These are phyloP conservation scores for Gymnothorax reevesii DNA, from an alignment of 2,797 vertebrate genomes.

Conservation along the genomic window DNA sequence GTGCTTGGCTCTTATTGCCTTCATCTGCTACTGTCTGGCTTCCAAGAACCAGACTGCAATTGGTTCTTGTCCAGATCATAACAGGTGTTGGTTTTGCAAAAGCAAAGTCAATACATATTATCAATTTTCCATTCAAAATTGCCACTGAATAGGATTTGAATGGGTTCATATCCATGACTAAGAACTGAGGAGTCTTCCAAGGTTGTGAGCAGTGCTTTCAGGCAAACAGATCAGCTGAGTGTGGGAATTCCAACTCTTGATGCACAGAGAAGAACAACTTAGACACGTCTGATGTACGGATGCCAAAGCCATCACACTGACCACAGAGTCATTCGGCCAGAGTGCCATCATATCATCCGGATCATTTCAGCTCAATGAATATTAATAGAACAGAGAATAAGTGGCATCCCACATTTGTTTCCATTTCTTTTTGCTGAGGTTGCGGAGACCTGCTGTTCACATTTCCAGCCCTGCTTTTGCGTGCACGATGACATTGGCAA, in stretches of 20 bases:
- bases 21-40: too few species aligned
- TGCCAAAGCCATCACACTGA: constrained; percentile 28
- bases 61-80: too few species aligned
- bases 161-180: not conserved
- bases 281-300: not conserved
- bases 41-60: too few species aligned
- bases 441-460: not conserved
- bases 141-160: not conserved
- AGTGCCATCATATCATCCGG: constrained; percentile 20
- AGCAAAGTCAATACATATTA: not conserved
- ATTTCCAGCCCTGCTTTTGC: not conserved
- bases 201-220: not conserved
- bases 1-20: too few species aligned
- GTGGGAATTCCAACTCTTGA: not conserved
- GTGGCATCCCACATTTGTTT: constrained; percentile 18
- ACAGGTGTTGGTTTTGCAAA: too few species aligned
- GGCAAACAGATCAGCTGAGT: not conserved
- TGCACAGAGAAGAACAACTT: constrained; percentile 22
- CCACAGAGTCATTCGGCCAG: constrained; percentile 24
- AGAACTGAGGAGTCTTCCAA: not conserved
- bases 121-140: not conserved
- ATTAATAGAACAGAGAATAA: constrained; percentile 28
- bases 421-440: not conserved
- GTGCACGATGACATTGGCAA: not conserved
- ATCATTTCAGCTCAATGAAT: constrained; percentile 28